Percentiles rank a stretch among this genome's conserved stretches.
These are phyloP conservation scores for Acanthornis magna DNA, from an alignment of 2,797 vertebrate species.

Conservation along the genomic window DNA sequence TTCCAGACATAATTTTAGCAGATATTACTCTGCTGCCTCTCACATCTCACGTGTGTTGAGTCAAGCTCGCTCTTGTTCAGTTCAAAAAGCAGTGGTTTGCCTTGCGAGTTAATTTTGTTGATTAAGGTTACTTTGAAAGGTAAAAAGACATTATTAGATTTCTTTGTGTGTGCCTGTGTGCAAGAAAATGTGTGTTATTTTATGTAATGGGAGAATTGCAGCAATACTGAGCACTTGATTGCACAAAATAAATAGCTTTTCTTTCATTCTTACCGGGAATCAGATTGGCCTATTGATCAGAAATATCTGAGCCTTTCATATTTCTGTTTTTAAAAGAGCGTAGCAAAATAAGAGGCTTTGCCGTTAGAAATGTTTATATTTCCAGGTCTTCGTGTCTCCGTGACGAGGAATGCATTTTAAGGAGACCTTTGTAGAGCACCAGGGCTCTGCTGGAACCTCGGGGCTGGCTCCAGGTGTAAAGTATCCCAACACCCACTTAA, in stretches of 20 bases:
- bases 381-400: neutral
- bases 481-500: slow-evolving; percentile 3
- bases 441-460: neutral
- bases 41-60: neutral
- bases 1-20: slow-evolving; percentile 20
- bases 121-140: slow-evolving; percentile 55
- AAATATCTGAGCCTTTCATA: neutral
- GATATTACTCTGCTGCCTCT: slow-evolving; percentile 14
- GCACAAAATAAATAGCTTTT: neutral
- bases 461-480: slow-evolving; percentile 34
- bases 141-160: slow-evolving; percentile 24
- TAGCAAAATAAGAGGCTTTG: neutral
- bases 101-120: neutral
- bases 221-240: neutral
- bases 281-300: neutral
- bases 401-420: neutral
- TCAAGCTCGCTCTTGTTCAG: slow-evolving; percentile 38
- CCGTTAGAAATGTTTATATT: neutral
- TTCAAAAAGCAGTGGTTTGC: slow-evolving; percentile 42
- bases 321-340: neutral
- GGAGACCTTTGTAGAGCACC: neutral
- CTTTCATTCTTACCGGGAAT: neutral
- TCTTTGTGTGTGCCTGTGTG: neutral
- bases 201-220: neutral
- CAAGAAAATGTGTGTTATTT: neutral